Conservation (phyloP, 2,113 vertebrate species). For the Ailuropoda melanoleuca region DNA sequence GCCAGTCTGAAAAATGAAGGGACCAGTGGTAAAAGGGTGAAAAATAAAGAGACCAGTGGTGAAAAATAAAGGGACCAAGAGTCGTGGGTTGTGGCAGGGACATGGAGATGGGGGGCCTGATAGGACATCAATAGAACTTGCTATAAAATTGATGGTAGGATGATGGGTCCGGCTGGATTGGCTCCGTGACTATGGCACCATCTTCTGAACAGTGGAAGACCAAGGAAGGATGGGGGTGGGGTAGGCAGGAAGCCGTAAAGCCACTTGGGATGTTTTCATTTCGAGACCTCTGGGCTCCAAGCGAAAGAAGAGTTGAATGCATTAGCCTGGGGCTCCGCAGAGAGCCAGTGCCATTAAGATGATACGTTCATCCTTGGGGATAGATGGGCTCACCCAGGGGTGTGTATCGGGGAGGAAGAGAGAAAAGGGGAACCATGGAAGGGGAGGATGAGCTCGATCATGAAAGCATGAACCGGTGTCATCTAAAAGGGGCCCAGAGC, state of each 20-base stretch:
- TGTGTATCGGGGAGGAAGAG: fast-evolving
- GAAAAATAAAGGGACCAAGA: neutral
- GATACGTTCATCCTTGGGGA: neutral
- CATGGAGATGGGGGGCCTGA: neutral
- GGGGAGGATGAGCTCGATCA: fast-evolving
- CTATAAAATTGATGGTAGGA: neutral
- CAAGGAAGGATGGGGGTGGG: no score
- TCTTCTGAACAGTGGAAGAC: neutral
- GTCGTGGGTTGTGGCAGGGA: neutral
- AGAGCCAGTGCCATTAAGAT: fast-evolving
- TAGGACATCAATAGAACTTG: fast-evolving
- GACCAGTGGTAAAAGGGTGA: neutral
- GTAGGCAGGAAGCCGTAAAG: neutral
- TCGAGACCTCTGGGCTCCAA: neutral
- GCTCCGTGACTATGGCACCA: fast-evolving
- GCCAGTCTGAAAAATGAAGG: neutral
- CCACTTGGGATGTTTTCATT: neutral
- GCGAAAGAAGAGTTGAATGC: neutral
- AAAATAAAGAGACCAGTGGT: neutral
- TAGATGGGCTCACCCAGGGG: fast-evolving
- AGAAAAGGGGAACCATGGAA: neutral
- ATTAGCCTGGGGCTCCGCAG: neutral
- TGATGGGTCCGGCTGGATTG: neutral
- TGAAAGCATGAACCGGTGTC: fast-evolving
- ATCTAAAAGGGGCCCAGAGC: neutral